Evolutionary conservation across 2,888 invertebrate species (phyloP).

Genomic region (Myopa tessellatipennis): DNA sequence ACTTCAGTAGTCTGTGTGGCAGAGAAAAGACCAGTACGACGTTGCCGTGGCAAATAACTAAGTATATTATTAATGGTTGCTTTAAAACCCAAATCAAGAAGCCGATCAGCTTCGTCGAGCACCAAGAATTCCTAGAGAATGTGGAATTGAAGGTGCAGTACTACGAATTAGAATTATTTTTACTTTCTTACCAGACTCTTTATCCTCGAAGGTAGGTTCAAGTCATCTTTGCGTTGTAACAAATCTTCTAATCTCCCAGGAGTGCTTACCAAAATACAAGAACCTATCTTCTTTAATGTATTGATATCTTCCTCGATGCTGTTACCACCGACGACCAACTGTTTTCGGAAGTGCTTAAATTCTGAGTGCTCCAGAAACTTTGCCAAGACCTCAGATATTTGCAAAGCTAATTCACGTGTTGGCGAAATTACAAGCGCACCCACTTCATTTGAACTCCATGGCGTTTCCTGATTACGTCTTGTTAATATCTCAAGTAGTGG

Average conservation of each 20-base stretch:
- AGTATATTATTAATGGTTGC: constrained; percentile 87
- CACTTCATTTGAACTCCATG: constrained; percentile 80
- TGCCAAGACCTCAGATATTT: constrained; percentile 79
- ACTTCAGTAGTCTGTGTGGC: constrained; percentile 98
- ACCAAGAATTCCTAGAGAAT: constrained; percentile 86
- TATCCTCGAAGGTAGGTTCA: constrained; percentile 78
- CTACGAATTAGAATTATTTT: background rate
- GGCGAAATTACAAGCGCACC: constrained; percentile 94
- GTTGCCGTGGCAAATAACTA: constrained; percentile 88
- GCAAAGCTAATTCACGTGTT: constrained; percentile 93
- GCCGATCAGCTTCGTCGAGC: constrained; percentile 95
- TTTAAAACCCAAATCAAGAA: constrained; percentile 93
- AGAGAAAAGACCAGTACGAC: constrained; percentile 97
- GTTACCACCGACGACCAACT: constrained; percentile 85
- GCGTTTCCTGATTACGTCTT: constrained; percentile 72
- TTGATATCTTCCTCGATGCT: constrained; percentile 81
- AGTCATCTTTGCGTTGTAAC: constrained; percentile 76
- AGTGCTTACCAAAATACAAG: constrained; percentile 91
- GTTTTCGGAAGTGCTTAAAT: constrained; percentile 70
- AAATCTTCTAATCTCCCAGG: constrained; percentile 94
- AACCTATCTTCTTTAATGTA: constrained; percentile 76
- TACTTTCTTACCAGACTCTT: constrained; percentile 77
- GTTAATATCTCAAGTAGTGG: constrained; percentile 89
- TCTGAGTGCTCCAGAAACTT: constrained; percentile 70
- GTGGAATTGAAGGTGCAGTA: constrained; percentile 49